Conservation (phyloP, 2,888 invertebrate species). For the Nephrotoma guestfalica region DNA sequence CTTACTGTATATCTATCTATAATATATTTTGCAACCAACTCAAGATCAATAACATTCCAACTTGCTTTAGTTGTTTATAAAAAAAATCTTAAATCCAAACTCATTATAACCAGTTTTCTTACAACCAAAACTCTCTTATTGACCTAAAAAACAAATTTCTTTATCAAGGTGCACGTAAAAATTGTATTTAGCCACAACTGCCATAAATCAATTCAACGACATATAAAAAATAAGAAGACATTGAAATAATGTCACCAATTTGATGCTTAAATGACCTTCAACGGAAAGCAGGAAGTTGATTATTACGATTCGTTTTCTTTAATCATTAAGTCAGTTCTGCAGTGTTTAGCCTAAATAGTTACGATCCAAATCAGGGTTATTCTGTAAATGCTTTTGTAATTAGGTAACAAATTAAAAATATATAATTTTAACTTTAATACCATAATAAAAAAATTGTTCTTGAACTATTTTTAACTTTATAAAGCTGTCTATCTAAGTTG, state of each 20-base stretch:
- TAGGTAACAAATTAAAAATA: not conserved
- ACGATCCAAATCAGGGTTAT: not conserved
- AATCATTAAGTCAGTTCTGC: not conserved
- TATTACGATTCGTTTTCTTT: not conserved
- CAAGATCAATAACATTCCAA: not conserved
- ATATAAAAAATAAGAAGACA: not conserved
- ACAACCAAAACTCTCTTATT: not conserved
- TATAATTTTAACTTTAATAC: not conserved
- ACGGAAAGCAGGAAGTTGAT: not conserved
- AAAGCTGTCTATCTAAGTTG: no score
- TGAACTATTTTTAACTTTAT: not conserved
- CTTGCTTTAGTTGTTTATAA: not conserved
- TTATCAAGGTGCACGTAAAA: not conserved
- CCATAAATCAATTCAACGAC: not conserved
- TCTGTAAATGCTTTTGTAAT: not conserved
- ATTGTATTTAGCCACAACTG: not conserved
- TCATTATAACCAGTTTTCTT: not conserved
- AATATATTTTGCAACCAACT: not conserved
- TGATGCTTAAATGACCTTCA: not conserved
- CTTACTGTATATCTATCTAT: not conserved
- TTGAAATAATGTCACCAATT: not conserved
- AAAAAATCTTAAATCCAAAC: not conserved
- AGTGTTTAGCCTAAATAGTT: not conserved
- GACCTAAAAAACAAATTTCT: not conserved
- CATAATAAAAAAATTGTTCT: not conserved